Evolutionary conservation across 1,140 invertebrate genomes (phyloP), one percentile per base, ranked within the genome.

Genomic region (Rhyacophila brunnea): DNA sequence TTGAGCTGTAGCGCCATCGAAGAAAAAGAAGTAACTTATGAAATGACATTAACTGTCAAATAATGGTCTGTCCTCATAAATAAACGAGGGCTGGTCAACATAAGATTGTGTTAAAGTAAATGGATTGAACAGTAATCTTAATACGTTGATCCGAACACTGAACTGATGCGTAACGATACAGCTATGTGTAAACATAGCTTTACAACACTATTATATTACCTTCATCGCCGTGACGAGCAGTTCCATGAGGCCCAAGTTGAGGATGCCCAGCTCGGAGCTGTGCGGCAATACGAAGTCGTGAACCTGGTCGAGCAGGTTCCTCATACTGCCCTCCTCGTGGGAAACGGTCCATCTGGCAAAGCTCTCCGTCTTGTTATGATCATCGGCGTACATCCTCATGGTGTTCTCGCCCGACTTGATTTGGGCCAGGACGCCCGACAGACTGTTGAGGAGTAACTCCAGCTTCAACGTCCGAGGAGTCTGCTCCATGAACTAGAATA

Each of bases 321-420:
- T 79, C 20, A 90, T 70, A 0, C 85, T 85, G 23, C 81, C 75
- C 0, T 81, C 69, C 57, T 81, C 81, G 36, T 86, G 84, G 0
- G 85, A 85, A 0, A 89, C 82, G 6, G 83, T 84, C 67, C 78
- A 81, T 36, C 74, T 72, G 0, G 88, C 87, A 62, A 90, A 90
- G 63, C 71, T 70, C 67, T 90, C 87, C 34, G 84, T 75, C 23
- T 80, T 71, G 35, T 74, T 75, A 46, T 79, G 72, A 9, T 78
- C 35, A 13, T 49, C 53, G 32, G 48, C 23, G 66, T 87, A 88
- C 17, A 75, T 71, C 5, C 78, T 46, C 77, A 87, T 86, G 59
- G 77, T 70, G 0, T 74, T 64, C 51, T 86, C 82, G 0, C 80
- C 73, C 1, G 78, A 76, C 0, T 82, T 72, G 10, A 89, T 79